phyloP scores from a whole-genome alignment of 2,113 vertebrate species.

The Chionis minor region DNA sequence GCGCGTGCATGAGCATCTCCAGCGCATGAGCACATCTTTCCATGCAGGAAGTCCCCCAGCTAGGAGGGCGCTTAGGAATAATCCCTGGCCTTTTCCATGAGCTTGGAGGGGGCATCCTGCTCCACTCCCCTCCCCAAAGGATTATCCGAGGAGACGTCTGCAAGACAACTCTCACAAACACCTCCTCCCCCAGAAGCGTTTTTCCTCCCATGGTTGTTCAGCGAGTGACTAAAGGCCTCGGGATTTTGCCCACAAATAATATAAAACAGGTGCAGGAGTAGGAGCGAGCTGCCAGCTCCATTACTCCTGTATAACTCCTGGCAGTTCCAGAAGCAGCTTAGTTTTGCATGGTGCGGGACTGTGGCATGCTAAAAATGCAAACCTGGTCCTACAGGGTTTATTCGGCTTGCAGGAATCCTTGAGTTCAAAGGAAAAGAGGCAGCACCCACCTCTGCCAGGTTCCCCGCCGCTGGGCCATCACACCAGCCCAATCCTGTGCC shows the following conservation, averaged over 20 bases:
- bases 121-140: fast-evolving
- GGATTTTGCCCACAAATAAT: background rate
- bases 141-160: background rate
- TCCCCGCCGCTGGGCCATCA: background rate
- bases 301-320: background rate
- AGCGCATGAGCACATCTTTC: background rate
- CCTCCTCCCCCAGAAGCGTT: background rate
- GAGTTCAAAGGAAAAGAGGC: background rate
- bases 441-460: background rate
- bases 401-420: background rate
- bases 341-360: background rate
- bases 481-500: too few species aligned
- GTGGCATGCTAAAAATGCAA: background rate
- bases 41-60: background rate
- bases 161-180: background rate
- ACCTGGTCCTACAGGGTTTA: background rate
- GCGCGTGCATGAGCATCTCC: background rate
- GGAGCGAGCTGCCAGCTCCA: background rate
- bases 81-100: background rate
- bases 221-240: background rate
- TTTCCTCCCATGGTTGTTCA: background rate
- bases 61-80: background rate
- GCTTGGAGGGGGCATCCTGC: background rate
- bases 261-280: background rate
- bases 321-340: background rate